These are phyloP conservation scores for Plagiodera versicolora DNA, from an alignment of 2,888 invertebrate genomes.

Conservation along the genomic window DNA sequence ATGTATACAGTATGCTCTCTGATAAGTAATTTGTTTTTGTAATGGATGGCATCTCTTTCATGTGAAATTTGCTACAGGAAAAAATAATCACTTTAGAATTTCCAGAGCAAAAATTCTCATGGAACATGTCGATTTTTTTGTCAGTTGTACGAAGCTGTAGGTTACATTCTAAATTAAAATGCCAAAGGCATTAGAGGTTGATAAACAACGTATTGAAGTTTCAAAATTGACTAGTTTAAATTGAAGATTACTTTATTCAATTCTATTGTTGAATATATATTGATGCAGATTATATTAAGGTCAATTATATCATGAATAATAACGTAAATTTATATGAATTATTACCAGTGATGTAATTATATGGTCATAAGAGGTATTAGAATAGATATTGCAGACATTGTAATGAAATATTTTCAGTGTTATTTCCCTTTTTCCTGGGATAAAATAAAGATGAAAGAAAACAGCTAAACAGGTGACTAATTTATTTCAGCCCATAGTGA, in stretches of 20 bases:
- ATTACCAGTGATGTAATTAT: slow-evolving; percentile 24
- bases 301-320: slow-evolving; percentile 41
- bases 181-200: slow-evolving; percentile 25
- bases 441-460: background rate
- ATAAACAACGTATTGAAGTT: slow-evolving; percentile 14
- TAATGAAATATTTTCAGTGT: slow-evolving; percentile 26
- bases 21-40: slow-evolving; percentile 10
- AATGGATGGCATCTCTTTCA: background rate
- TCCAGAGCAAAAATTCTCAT: slow-evolving; percentile 13
- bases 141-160: slow-evolving; percentile 36
- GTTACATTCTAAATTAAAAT: slow-evolving; percentile 34
- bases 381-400: slow-evolving; percentile 22
- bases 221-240: slow-evolving; percentile 30
- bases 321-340: slow-evolving; percentile 33
- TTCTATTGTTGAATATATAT: slow-evolving; percentile 31
- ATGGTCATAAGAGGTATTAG: slow-evolving; percentile 34
- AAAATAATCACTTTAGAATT: background rate
- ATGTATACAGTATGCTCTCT: slow-evolving; percentile 33
- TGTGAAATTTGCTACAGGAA: background rate
- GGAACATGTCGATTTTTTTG: slow-evolving; percentile 24
- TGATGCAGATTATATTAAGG: slow-evolving; percentile 41
- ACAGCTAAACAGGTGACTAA: background rate
- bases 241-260: slow-evolving; percentile 30
- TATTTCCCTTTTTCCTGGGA: slow-evolving; percentile 13
- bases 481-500: background rate